Base-by-base conservation (phyloP, 2,797 vertebrate species). In the Antennarius maculatus region DNA sequence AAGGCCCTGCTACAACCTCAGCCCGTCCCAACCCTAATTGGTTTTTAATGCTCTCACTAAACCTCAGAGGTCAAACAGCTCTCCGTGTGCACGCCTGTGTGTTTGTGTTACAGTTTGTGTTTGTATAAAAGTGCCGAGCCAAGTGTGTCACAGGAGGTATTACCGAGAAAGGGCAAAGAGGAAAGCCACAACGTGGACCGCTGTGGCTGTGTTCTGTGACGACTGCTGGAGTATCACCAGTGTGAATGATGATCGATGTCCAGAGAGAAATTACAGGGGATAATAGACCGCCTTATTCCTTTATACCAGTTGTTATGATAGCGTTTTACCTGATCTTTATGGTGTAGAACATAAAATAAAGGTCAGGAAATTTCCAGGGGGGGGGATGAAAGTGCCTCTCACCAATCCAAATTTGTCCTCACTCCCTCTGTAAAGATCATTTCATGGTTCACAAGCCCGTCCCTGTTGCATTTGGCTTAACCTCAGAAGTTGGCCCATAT, bases 21-120 rank as follows among this genome's bases (percentile, higher is more conserved):
- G 80, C 72, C 83, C 54, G 71, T 61, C 85, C 76, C 71, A 69
- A 73, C 61, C 79, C 81, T 92, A 90, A 92, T 92, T 91, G 86
- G 86, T 86, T 86, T 90, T 91, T 91, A 92, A 92, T 91, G 79
- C 74, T 88, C 84, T 90, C 79, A 78, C 80, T 90, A 77, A 88
- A 83, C 88, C 81, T 70, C 58, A 61, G 77, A 88, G 90, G 83
- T 84, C 84, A 87, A 73, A 71, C 73, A 59, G 42, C 42, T 43
- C 42, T 15, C 61, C 54, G 60, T 47, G 23, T 43, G 42, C 56
- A 60, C 49, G 54, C 73, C 57, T 81, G 81, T 87, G 72, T 81
- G 51, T 79, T 9, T 61, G 50, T 59, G 67, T 52, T n/a, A 34
- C 18, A 62, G 61, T 54, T 49, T 77, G 60, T 81, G 81, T 87